These are phyloP conservation scores for Molossus molossus DNA, from an alignment of 2,797 vertebrate genomes.

Conservation along the genomic window DNA sequence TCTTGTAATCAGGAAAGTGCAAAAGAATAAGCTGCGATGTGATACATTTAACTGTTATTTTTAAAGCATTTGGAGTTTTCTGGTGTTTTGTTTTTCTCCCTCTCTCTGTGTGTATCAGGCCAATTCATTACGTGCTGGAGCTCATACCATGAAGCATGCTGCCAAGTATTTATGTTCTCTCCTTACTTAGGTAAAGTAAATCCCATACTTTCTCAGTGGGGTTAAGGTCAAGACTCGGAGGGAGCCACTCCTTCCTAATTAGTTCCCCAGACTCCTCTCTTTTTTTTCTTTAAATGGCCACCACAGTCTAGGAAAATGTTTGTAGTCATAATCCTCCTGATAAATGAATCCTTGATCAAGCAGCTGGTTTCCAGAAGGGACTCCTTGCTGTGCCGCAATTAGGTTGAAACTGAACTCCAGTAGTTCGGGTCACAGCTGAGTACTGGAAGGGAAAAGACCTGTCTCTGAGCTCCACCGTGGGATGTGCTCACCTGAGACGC, in stretches of 20 bases:
- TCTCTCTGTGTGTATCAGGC: slow-evolving; percentile 19
- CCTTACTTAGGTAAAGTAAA: slow-evolving; percentile 84
- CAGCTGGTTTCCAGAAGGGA: slow-evolving; percentile 84
- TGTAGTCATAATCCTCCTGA: slow-evolving; percentile 85
- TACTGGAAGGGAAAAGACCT: slow-evolving; percentile 41
- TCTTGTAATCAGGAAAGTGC: slow-evolving; percentile 19
- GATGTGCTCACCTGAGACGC: neutral
- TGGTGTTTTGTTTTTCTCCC: neutral
- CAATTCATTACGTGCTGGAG: slow-evolving; percentile 70
- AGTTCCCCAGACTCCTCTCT: slow-evolving; percentile 84
- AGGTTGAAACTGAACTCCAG: slow-evolving; percentile 67
- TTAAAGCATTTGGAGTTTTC: slow-evolving; percentile 40
- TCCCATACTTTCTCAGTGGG: slow-evolving; percentile 82
- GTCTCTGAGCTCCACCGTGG: neutral
- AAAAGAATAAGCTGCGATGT: slow-evolving; percentile 1
- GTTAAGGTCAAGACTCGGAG: slow-evolving; percentile 86
- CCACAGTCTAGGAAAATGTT: slow-evolving; percentile 84
- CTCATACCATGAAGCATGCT: slow-evolving; percentile 64
- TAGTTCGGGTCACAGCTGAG: slow-evolving; percentile 76
- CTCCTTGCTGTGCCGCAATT: slow-evolving; percentile 77
- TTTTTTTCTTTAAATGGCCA: slow-evolving; percentile 78
- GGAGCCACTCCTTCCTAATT: slow-evolving; percentile 86
- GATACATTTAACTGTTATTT: slow-evolving; percentile 27
- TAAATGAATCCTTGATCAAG: slow-evolving; percentile 83
- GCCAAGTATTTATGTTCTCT: slow-evolving; percentile 82